phyloP scores from a whole-genome alignment of 2,888 invertebrate genomes.

The Blera fallax region DNA sequence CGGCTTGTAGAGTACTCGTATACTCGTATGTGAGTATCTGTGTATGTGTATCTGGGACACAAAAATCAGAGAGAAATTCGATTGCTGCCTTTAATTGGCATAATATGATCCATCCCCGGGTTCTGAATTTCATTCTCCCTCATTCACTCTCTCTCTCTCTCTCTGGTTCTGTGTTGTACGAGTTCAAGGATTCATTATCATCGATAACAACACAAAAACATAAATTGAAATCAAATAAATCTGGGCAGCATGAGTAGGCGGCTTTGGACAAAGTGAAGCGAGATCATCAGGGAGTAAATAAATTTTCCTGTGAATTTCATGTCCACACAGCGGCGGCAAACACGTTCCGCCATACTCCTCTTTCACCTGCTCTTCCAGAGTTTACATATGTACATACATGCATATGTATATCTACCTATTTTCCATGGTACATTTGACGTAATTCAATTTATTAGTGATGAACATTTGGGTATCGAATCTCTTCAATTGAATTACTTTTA shows the following conservation, averaged over 20 bases:
- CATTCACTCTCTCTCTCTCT: not conserved
- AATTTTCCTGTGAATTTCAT: conserved; percentile 50
- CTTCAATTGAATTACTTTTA: conserved; percentile 49
- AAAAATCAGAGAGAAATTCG: conserved; percentile 70
- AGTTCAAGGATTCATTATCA: conserved; percentile 50
- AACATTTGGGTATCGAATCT: conserved; percentile 49
- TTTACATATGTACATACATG: too few relatives aligned
- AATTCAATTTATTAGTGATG: conserved; percentile 61
- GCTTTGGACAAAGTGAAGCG: conserved; percentile 25
- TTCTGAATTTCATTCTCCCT: not conserved
- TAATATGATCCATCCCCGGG: conserved; percentile 60
- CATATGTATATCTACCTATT: too few relatives aligned
- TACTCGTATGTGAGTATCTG: conserved; percentile 6
- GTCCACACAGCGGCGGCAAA: not conserved
- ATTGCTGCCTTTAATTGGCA: conserved; percentile 70
- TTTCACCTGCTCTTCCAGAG: not conserved
- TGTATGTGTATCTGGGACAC: conserved; percentile 15
- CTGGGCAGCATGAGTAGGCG: conserved; percentile 3
- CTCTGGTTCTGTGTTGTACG: not conserved
- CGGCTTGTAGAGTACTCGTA: not conserved
- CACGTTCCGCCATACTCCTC: not conserved
- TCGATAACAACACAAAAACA: conserved; percentile 65
- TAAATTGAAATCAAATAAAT: conserved; percentile 63
- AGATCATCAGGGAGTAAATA: conserved; percentile 55
- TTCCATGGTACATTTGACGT: conserved; percentile 59